Conservation (phyloP, 2,888 invertebrate genomes). For the Netelia virgata region DNA sequence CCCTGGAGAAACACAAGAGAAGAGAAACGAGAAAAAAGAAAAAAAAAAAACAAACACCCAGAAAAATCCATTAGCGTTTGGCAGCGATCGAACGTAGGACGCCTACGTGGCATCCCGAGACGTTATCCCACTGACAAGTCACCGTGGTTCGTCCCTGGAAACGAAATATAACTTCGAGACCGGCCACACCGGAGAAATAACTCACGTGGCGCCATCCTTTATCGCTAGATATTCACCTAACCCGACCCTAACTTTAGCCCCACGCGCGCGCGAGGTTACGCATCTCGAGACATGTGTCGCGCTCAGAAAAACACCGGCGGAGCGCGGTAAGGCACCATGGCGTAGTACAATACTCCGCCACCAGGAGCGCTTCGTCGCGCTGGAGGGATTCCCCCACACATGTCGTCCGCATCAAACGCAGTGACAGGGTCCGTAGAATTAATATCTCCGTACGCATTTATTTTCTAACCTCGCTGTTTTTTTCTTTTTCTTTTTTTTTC, state of each 20-base stretch:
- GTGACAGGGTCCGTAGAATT: not conserved
- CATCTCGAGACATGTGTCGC: too few relatives aligned
- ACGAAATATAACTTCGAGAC: too few relatives aligned
- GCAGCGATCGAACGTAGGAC: not conserved
- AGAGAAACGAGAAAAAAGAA: not conserved
- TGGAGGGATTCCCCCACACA: not conserved
- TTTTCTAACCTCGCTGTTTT: not conserved
- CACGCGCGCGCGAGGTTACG: too few relatives aligned
- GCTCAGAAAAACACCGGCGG: not conserved
- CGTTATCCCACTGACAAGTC: too few relatives aligned
- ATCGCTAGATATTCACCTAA: too few relatives aligned
- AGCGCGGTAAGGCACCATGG: not conserved
- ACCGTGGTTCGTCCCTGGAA: too few relatives aligned
- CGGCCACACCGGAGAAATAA: too few relatives aligned
- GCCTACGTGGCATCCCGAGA: too few relatives aligned
- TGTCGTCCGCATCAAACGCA: not conserved
- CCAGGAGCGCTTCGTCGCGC: not conserved
- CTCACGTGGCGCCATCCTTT: too few relatives aligned
- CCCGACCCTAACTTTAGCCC: too few relatives aligned
- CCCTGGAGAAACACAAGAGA: not conserved
- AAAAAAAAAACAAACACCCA: not conserved
- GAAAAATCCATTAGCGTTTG: not conserved
- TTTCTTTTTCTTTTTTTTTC: not conserved
- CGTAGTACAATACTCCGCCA: not conserved
- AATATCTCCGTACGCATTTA: slow-evolving; percentile 8